phyloP scores from a whole-genome alignment of 2,888 invertebrate species.

The Neoaliturus tenellus region DNA sequence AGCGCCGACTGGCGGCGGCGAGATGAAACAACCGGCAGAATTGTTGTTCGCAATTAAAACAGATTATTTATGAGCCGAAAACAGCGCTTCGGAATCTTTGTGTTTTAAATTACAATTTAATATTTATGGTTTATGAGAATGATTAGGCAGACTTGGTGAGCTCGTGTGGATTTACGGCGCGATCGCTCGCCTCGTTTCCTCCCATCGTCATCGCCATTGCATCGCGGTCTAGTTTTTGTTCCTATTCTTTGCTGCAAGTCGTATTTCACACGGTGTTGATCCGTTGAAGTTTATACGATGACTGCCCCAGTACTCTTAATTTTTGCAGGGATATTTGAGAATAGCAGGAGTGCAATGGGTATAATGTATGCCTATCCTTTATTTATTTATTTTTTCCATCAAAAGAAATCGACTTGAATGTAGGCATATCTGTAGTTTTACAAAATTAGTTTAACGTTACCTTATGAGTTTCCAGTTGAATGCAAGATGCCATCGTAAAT shows the following conservation, averaged over 20 bases:
- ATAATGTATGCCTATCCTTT: too few relatives aligned
- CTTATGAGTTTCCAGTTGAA: too few relatives aligned
- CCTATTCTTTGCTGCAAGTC: not conserved
- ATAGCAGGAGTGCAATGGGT: too few relatives aligned
- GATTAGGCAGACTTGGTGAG: conserved; percentile 28
- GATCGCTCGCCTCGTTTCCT: not conserved
- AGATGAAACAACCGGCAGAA: conserved; percentile 36
- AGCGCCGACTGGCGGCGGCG: not conserved
- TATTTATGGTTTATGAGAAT: conserved; percentile 39
- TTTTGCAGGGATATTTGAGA: too few relatives aligned
- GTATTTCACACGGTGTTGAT: not conserved
- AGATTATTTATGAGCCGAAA: conserved; percentile 43
- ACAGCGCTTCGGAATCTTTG: conserved; percentile 24
- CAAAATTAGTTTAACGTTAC: too few relatives aligned
- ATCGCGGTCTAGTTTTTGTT: not conserved
- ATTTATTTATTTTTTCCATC: too few relatives aligned
- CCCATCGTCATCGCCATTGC: too few relatives aligned
- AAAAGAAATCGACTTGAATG: too few relatives aligned
- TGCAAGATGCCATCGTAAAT: too few relatives aligned
- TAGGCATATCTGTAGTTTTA: too few relatives aligned
- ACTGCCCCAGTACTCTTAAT: too few relatives aligned
- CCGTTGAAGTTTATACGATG: not conserved
- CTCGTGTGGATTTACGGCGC: not conserved
- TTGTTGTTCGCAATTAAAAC: conserved; percentile 40
- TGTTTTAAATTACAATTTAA: conserved; percentile 48